Conservation (phyloP, 2,888 invertebrate species). For the Mellilla xanthometata region DNA sequence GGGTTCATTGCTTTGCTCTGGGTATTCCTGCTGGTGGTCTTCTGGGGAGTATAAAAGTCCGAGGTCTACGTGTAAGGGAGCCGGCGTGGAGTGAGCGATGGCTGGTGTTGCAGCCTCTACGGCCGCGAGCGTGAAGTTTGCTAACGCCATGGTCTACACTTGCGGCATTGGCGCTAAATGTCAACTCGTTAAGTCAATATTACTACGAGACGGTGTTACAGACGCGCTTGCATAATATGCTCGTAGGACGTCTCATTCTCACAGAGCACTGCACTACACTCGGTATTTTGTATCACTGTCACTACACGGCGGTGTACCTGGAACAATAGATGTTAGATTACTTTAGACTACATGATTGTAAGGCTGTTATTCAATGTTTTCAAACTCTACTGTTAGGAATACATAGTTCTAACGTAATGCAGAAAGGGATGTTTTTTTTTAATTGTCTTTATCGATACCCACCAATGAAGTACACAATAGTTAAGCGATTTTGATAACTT, state of each 20-base stretch:
- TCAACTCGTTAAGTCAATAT: conserved; percentile 59
- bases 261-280: conserved; percentile 50
- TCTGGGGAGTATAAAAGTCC: conserved; percentile 73
- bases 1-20: conserved; percentile 51
- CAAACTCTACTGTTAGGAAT: too few relatives aligned
- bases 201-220: conserved; percentile 47
- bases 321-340: conserved; percentile 46
- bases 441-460: too few relatives aligned
- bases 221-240: conserved; percentile 62
- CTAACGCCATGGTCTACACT: conserved; percentile 71
- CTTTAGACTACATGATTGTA: neutral
- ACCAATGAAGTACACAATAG: too few relatives aligned
- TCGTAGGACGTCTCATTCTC: conserved; percentile 61
- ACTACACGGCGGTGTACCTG: conserved; percentile 52
- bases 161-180: conserved; percentile 66
- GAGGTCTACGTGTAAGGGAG: conserved; percentile 59
- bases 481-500: too few relatives aligned
- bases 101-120: conserved; percentile 60
- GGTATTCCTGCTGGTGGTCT: conserved; percentile 53
- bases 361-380: neutral
- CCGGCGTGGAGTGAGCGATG: conserved; percentile 53
- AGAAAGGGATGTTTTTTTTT: too few relatives aligned
- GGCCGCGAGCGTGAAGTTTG: conserved; percentile 68
- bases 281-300: conserved; percentile 33
- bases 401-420: too few relatives aligned